phyloP scores from a whole-genome alignment of 1,140 invertebrate species.

The Lamellibrachia luymesi region DNA sequence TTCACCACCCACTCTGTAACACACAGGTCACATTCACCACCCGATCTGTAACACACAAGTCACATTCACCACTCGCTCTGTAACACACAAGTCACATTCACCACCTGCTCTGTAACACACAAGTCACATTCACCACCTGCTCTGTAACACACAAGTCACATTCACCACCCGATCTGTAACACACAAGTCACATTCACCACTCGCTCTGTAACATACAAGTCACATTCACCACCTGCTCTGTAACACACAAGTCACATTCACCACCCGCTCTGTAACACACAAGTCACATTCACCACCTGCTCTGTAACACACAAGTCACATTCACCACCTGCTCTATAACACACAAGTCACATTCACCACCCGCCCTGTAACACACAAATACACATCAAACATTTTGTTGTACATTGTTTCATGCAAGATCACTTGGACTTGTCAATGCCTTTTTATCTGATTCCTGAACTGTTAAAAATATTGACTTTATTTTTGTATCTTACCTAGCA shows the following conservation, averaged over 20 bases:
- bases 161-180: too few relatives aligned
- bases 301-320: constrained; percentile 58
- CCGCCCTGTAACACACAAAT: constrained; percentile 65
- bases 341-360: constrained; percentile 66
- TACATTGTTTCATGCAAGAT: neutral
- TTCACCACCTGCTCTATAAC: neutral
- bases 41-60: too few relatives aligned
- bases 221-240: constrained; percentile 78
- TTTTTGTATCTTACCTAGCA: neutral
- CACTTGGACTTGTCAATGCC: neutral
- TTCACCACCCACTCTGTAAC: too few relatives aligned
- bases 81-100: too few relatives aligned
- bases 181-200: neutral
- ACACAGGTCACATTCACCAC: too few relatives aligned
- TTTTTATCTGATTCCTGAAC: neutral
- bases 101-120: too few relatives aligned
- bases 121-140: too few relatives aligned
- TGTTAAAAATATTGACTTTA: neutral
- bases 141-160: too few relatives aligned
- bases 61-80: too few relatives aligned
- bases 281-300: constrained; percentile 71
- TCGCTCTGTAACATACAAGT: too few relatives aligned
- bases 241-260: constrained; percentile 25
- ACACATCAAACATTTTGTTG: neutral
- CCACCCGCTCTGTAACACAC: neutral